Evolutionary conservation across 2,888 invertebrate species (phyloP).

Genomic region (Celastrina argiolus): DNA sequence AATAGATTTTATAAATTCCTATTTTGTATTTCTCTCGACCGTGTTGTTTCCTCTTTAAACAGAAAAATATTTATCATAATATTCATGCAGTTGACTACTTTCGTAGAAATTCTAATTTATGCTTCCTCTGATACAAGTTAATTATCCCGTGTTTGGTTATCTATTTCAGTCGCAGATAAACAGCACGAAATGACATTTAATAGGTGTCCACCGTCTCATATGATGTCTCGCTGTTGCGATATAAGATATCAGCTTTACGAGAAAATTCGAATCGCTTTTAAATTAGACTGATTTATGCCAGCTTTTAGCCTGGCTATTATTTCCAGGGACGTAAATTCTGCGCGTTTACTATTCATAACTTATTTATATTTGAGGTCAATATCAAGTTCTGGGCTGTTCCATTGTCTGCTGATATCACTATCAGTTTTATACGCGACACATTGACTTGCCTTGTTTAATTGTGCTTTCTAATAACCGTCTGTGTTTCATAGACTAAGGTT

Average conservation of each 20-base stretch:
- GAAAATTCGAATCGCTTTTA: constrained; percentile 10
- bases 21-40: no score
- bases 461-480: not conserved
- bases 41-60: no score
- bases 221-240: not conserved
- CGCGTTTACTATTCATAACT: constrained; percentile 15
- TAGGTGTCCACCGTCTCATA: not conserved
- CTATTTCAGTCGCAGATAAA: constrained; percentile 9
- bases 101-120: not conserved
- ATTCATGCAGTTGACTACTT: not conserved
- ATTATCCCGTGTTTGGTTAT: constrained; percentile 1
- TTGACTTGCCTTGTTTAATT: not conserved
- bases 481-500: not conserved
- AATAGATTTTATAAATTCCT: no score
- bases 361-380: not conserved
- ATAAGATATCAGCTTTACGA: constrained; percentile 18
- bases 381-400: not conserved
- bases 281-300: constrained; percentile 12
- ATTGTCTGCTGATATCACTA: not conserved
- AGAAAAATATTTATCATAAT: no score
- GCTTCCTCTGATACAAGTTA: not conserved
- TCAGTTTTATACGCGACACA: not conserved
- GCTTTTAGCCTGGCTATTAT: constrained; percentile 14
- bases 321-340: not conserved
- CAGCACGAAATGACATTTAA: constrained; percentile 8